phyloP scores from a whole-genome alignment of 2,797 vertebrate genomes.

The Agapornis canus region DNA sequence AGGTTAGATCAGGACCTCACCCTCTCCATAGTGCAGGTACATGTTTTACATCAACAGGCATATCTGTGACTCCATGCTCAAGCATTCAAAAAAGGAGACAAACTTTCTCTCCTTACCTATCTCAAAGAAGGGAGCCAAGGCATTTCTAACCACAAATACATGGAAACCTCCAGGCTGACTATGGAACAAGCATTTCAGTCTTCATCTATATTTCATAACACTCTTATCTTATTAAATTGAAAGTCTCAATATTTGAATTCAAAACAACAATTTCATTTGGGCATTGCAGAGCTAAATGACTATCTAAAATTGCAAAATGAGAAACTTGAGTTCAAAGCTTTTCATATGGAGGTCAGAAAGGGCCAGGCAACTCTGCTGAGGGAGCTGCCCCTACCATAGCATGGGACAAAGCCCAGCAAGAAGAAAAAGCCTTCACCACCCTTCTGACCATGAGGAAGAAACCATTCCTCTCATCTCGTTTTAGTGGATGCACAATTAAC shows the following conservation, averaged over 20 bases:
- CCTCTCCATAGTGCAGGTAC: neutral
- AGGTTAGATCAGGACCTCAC: neutral
- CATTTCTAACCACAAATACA: neutral
- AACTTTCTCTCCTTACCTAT: neutral
- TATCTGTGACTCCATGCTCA: neutral
- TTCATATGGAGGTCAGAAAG: neutral
- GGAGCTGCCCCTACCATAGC: neutral
- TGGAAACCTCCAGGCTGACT: neutral
- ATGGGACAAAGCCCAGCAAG: fast-evolving
- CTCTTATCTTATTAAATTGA: neutral
- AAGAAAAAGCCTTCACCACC: neutral
- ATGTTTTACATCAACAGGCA: neutral
- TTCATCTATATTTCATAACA: neutral
- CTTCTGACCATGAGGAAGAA: neutral
- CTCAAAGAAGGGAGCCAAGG: neutral
- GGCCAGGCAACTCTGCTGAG: neutral
- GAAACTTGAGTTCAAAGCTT: neutral
- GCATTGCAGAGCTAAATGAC: neutral
- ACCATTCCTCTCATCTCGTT: neutral
- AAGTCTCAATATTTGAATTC: neutral
- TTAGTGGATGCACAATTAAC: neutral
- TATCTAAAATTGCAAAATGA: neutral
- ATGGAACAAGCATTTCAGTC: neutral
- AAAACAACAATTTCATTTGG: neutral
- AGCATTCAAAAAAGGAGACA: neutral